Percentiles rank a stretch among this genome's conserved stretches.
Conservation (phyloP, 2,113 vertebrate genomes). For the Notothenia coriiceps region DNA sequence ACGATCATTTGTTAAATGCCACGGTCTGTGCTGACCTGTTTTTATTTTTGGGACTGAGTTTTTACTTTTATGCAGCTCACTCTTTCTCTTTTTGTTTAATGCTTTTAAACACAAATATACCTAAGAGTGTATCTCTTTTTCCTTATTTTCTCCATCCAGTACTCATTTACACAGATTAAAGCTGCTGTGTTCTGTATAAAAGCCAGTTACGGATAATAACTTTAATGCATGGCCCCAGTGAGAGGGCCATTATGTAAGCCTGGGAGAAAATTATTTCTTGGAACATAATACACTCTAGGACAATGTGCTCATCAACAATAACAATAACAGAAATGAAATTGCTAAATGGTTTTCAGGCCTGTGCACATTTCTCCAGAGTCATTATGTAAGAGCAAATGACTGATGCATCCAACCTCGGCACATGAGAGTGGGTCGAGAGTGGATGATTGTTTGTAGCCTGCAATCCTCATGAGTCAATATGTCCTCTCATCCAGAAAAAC, state of each 20-base stretch:
- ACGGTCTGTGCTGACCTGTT: background rate
- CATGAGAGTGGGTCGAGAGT: conserved; percentile 16
- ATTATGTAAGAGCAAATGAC: conserved; percentile 40
- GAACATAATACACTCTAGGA: background rate
- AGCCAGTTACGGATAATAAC: background rate
- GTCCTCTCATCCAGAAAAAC: background rate
- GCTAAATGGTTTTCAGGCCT: background rate
- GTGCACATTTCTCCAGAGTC: conserved; percentile 12
- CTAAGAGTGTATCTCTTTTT: too few species aligned
- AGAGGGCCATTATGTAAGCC: background rate
- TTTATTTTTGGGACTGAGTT: background rate
- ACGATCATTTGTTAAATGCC: background rate
- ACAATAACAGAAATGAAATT: conserved; percentile 12
- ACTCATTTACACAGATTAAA: too few species aligned
- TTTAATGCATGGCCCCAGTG: background rate
- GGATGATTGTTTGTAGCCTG: conserved; percentile 1
- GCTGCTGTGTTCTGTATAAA: background rate
- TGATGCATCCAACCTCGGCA: background rate
- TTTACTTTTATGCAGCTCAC: background rate
- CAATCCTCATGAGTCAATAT: background rate
- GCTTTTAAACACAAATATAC: too few species aligned
- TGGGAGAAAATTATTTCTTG: background rate
- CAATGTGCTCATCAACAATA: background rate
- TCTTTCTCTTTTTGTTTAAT: background rate
- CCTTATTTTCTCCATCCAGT: too few species aligned